These are phyloP conservation scores for Oncopodura yosiiana DNA, from an alignment of 1,140 invertebrate genomes.

Conservation along the genomic window DNA sequence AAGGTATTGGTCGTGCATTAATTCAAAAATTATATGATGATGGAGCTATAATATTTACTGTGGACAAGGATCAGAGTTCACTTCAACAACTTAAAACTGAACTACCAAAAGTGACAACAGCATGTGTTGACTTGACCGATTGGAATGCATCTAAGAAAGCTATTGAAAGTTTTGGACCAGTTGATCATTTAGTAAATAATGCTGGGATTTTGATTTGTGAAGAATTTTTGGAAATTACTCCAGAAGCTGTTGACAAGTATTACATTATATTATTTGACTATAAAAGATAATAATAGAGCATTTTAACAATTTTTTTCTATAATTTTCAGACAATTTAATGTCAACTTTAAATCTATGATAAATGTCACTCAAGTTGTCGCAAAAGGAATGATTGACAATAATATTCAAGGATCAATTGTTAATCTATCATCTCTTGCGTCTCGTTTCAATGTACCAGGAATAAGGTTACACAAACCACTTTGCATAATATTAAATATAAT, in stretches of 20 bases:
- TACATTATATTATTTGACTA: background rate
- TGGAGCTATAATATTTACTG: conserved; percentile 60
- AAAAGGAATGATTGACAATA: conserved; percentile 4
- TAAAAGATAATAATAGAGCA: background rate
- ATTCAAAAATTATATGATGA: conserved; percentile 52
- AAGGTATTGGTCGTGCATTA: conserved; percentile 64
- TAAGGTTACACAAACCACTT: too few relatives aligned
- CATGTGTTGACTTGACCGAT: conserved; percentile 57
- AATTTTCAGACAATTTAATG: conserved; percentile 4
- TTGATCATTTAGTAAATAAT: conserved; percentile 76
- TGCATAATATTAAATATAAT: too few relatives aligned
- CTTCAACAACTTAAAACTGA: conserved; percentile 56
- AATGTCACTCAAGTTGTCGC: conserved; percentile 7
- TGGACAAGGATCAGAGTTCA: conserved; percentile 56
- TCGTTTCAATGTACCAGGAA: too few relatives aligned
- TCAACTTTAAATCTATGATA: conserved; percentile 14
- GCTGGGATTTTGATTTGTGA: conserved; percentile 54
- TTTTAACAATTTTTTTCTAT: background rate
- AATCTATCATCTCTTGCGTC: background rate
- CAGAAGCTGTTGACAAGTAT: conserved; percentile 59
- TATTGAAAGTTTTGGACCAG: conserved; percentile 45
- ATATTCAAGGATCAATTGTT: conserved; percentile 10
- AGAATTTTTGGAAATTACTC: conserved; percentile 54
- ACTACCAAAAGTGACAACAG: conserved; percentile 50
- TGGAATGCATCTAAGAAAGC: conserved; percentile 60